Base-by-base conservation (phyloP, 2,797 vertebrate species). In the Brachyrhaphis roseni region DNA sequence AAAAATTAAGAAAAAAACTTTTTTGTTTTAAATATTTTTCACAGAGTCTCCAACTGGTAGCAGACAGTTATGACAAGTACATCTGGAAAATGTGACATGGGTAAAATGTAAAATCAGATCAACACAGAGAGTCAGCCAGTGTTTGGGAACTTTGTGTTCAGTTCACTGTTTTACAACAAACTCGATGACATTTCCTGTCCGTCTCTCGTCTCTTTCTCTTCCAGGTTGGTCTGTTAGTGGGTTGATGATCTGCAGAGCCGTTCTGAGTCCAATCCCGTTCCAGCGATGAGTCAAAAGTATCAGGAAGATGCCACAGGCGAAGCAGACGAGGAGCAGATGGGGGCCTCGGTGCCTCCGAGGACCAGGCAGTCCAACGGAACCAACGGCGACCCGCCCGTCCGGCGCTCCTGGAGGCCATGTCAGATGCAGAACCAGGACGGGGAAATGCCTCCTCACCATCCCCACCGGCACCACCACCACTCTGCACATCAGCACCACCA, bases 371-470 rank as follows among this genome's bases (percentile, higher is more conserved):
- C 83, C 59, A 92, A 93, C 1, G 93, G 88, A 31, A 78, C 79
- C 2, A 6, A 85, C 0, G 84, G 82, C 1, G 94, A 95, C 39
- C 82, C 92, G 7, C 71, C 93, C 20, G 75, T 84, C 26, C 85
- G 94, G 55, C 92, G 93, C 64, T 94, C 93, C 76, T 95, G 95
- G 95, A 94, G 95, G 79, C 95, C 95, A 1, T 96, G 95, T 70
- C 95, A 96, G 87, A 94, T 95, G 88, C 90, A 91, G 77, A 93
- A 89, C 87, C 94, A 93, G 57, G 95, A 96, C 2, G 93, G 92
- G 49, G 93, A 94, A 80, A 78, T 75, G 45, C 89, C 90, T 78
- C 90, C 90, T 71, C 90, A 93, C 18, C 92, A 93, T 46, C 91
- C 89, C 53, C 87, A 86, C 8, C 84, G 86, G 3, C 83, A 87